Percentiles rank a stretch among this genome's conserved stretches.
Conservation (phyloP, 37 sponge, comb jelly and placozoan species). For the Tethya wilhelma region DNA sequence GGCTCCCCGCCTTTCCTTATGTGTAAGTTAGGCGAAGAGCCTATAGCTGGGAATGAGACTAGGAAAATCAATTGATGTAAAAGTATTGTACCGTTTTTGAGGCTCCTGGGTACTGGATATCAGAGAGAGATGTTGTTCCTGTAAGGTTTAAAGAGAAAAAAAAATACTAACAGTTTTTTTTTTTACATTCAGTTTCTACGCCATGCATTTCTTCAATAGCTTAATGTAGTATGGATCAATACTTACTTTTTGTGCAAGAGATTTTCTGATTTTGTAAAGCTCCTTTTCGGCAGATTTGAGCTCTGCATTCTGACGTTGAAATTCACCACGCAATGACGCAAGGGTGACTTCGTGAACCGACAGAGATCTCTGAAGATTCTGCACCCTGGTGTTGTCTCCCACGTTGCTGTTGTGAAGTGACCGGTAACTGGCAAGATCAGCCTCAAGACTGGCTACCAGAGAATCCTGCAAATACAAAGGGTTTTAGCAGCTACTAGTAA, state of each 20-base stretch:
- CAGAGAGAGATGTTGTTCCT: conserved; percentile 27
- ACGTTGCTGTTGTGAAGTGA: neutral
- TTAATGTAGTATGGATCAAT: neutral
- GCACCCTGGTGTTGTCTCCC: neutral
- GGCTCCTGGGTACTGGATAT: neutral
- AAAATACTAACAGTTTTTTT: neutral
- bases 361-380: conserved; percentile 17
- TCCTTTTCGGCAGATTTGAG: conserved; percentile 25
- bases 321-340: conserved; percentile 15
- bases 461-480: conserved; percentile 3
- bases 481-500: neutral
- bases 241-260: conserved; percentile 27
- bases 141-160: neutral
- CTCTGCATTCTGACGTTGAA: conserved; percentile 19
- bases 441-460: conserved; percentile 24
- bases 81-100: too few species aligned
- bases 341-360: conserved; percentile 28
- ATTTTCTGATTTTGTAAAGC: conserved; percentile 12
- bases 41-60: too few species aligned
- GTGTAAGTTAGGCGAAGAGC: too few species aligned
- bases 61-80: too few species aligned
- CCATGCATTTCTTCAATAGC: too few species aligned
- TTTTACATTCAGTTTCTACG: neutral
- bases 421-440: conserved; percentile 30
- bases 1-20: too few species aligned